Conservation (phyloP, 2,888 invertebrate species). For the Thymelicus lineola region DNA sequence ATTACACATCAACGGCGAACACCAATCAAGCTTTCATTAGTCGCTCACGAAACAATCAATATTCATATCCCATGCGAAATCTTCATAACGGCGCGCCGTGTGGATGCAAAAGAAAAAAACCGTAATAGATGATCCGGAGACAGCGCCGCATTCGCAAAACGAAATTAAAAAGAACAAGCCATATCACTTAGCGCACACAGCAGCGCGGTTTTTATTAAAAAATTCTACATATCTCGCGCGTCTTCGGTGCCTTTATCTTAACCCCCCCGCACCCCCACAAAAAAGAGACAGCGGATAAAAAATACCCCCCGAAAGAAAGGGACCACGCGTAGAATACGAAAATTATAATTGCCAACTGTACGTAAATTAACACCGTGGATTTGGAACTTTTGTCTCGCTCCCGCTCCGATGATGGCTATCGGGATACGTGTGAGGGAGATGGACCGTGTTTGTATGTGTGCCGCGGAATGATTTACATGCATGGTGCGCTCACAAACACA, state of each 20-base stretch:
- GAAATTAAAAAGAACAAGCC: constrained; percentile 85
- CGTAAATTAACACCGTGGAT: constrained; percentile 84
- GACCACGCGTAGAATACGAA: constrained; percentile 70
- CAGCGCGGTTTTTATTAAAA: constrained; percentile 82
- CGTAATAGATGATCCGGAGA: constrained; percentile 77
- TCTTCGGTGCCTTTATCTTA: constrained; percentile 77
- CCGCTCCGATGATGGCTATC: constrained; percentile 43
- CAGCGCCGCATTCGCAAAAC: constrained; percentile 73
- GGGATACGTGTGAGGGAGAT: constrained; percentile 56
- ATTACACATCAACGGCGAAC: constrained; percentile 75
- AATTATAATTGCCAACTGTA: constrained; percentile 85
- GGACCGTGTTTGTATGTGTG: constrained; percentile 64
- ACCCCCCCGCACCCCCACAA: constrained; percentile 66
- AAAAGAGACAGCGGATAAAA: constrained; percentile 71
- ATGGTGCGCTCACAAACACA: constrained; percentile 76
- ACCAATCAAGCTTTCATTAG: constrained; percentile 83
- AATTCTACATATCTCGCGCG: constrained; percentile 83
- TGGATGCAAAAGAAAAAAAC: constrained; percentile 57
- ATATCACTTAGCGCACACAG: constrained; percentile 85
- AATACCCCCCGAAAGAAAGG: constrained; percentile 73
- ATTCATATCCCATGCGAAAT: constrained; percentile 84
- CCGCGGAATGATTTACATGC: constrained; percentile 74
- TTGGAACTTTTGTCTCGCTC: constrained; percentile 63
- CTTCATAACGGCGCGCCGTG: constrained; percentile 64
- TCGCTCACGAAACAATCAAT: constrained; percentile 77